Evolutionary conservation across 2,888 invertebrate species (phyloP).

Genomic region (Alviniconcha strummeri): DNA sequence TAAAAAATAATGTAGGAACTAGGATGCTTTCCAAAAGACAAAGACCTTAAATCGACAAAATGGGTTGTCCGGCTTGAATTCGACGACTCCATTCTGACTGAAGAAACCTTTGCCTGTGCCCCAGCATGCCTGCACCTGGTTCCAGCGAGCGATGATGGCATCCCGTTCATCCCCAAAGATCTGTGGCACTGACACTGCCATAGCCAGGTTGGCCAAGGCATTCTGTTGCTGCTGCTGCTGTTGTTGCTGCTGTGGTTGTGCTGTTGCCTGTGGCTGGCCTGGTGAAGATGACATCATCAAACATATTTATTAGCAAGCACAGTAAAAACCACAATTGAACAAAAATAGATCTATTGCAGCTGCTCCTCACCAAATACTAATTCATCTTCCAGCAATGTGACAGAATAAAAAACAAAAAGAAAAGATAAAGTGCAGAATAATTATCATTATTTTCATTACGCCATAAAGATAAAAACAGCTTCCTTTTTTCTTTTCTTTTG

Average conservation of each 20-base stretch:
- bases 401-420: too few relatives aligned
- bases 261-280: constrained; percentile 6
- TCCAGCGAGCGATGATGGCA: constrained; percentile 93
- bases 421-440: too few relatives aligned
- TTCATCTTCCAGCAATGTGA: too few relatives aligned
- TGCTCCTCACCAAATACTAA: too few relatives aligned
- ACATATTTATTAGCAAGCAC: neutral
- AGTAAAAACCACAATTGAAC: neutral
- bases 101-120: constrained; percentile 80
- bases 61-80: constrained; percentile 91
- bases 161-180: constrained; percentile 97
- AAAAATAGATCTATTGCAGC: neutral
- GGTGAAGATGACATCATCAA: neutral
- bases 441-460: too few relatives aligned
- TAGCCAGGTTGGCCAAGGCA: constrained; percentile 58
- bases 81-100: constrained; percentile 82
- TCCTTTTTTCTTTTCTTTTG: too few relatives aligned
- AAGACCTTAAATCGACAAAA: constrained; percentile 89
- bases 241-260: constrained; percentile 49
- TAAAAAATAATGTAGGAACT: too few relatives aligned
- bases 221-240: constrained; percentile 49
- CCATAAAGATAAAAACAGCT: too few relatives aligned
- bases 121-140: constrained; percentile 84
- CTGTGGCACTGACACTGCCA: constrained; percentile 74
- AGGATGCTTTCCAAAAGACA: constrained; percentile 10